Base-by-base conservation (phyloP, 1,140 invertebrate genomes). In the Globodera rostochiensis region DNA sequence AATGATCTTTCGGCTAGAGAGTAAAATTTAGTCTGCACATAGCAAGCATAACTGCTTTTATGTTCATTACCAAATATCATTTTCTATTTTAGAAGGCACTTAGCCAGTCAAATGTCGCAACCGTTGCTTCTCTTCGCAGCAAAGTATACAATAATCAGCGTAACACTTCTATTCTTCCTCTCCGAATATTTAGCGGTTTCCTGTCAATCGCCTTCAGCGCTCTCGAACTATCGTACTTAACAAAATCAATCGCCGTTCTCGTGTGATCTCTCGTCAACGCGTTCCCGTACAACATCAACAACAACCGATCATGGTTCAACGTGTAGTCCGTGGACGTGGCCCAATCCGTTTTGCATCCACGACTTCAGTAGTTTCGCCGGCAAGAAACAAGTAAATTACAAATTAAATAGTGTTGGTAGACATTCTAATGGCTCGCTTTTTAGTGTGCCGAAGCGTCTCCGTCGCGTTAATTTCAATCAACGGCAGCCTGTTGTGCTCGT, bases 161-260 rank as follows among this genome's bases (percentile, higher is more conserved):
- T 71, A 7, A 47, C 60, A 45, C 46, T 25, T 71, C 5, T 71
- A 25, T 45, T 71, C 46, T 6, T 3, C 19, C 46, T 19, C n/a
- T 6, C 2, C 19, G 15, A 21, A 69, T 69, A 19, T 69, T 69
- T 8, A 71, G 69, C 77, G 77, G 36, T 11, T 70, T 78, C 19
- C 46, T 21, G 13, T 6, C 13, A 78, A 64, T 70, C 64, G 60
- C 1, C 6, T 45, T 1, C 25, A 11, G 25, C 53, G 36, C 15
- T 21, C 25, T n/a, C 77, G 50, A 49, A 70, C 25, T 6, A 64
- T 50, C n/a, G 11, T 81, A 25, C 47, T 82, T 1, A 82, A 82
- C 64, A 70, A 73, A 21, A n/a, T 82, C 69, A 82, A 57, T 81
- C n/a, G n/a, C 6, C 47, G 71, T 45, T 82, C 81, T 4, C 66